These are phyloP conservation scores for Anoncus sp. DNA, from an alignment of 2,888 invertebrate species.

Conservation along the genomic window DNA sequence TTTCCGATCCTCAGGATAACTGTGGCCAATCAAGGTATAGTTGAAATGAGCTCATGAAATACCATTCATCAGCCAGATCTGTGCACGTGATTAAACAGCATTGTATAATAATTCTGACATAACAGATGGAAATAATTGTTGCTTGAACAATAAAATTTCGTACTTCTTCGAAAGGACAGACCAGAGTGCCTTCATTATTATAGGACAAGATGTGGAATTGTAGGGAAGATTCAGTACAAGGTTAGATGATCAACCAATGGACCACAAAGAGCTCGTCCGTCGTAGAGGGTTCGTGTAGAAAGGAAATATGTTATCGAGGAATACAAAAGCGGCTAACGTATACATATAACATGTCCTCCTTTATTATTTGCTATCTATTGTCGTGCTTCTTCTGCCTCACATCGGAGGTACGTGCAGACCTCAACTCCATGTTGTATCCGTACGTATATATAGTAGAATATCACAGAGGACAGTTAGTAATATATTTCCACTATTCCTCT, in stretches of 20 bases:
- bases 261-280: neutral
- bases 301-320: conserved; percentile 8
- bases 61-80: neutral
- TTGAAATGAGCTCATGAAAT: neutral
- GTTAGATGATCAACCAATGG: neutral
- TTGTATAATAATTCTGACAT: neutral
- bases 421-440: neutral
- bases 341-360: conserved; percentile 4
- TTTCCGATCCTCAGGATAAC: conserved; percentile 20
- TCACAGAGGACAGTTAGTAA: no score
- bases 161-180: no score
- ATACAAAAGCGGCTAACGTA: conserved; percentile 5
- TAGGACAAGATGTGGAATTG: neutral
- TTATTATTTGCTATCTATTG: conserved; percentile 23
- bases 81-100: neutral
- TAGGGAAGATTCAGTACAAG: neutral
- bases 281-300: neutral
- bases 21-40: neutral
- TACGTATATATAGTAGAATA: neutral
- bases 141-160: neutral
- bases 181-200: neutral
- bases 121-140: neutral
- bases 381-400: conserved; percentile 16
- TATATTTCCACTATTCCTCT: no score
- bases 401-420: neutral